Evolutionary conservation across 2,888 invertebrate species (phyloP).

Genomic region (Scaptodrosophila latifasciaeformis): DNA sequence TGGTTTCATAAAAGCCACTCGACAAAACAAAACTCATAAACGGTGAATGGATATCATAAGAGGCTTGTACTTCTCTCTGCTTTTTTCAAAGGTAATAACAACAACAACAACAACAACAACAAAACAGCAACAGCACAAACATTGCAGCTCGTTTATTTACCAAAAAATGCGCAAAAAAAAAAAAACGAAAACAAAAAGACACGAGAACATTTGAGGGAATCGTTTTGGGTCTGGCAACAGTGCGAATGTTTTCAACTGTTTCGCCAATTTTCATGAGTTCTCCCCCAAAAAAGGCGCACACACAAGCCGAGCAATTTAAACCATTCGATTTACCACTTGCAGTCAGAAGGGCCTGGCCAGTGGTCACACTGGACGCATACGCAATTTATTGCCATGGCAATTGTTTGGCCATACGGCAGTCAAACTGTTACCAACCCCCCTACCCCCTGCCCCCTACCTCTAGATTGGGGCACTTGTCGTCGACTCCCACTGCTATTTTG

Average conservation of each 20-base stretch:
- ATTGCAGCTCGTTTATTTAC: constrained; percentile 46
- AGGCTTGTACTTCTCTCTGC: no score
- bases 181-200: constrained; percentile 1
- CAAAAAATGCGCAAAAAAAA: constrained; percentile 57
- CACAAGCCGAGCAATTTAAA: constrained; percentile 70
- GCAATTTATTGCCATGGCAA: constrained; percentile 68
- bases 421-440: no score
- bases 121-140: constrained; percentile 34
- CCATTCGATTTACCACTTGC: constrained; percentile 34
- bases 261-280: no score
- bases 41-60: constrained; percentile 9
- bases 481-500: no score
- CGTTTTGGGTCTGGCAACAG: no score
- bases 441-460: no score
- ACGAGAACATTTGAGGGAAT: no score
- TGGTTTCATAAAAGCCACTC: constrained; percentile 11
- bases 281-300: no score
- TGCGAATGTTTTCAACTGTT: constrained; percentile 69
- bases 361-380: constrained; percentile 39
- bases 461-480: no score
- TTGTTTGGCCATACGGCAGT: constrained; percentile 48
- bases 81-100: constrained; percentile 1
- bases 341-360: constrained; percentile 24
- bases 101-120: background rate
- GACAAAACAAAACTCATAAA: constrained; percentile 26